A percentile compares a stretch with the other conserved stretches of the same genome.
phyloP scores from a whole-genome alignment of 2,888 invertebrate genomes.

The Electrophaes corylata region DNA sequence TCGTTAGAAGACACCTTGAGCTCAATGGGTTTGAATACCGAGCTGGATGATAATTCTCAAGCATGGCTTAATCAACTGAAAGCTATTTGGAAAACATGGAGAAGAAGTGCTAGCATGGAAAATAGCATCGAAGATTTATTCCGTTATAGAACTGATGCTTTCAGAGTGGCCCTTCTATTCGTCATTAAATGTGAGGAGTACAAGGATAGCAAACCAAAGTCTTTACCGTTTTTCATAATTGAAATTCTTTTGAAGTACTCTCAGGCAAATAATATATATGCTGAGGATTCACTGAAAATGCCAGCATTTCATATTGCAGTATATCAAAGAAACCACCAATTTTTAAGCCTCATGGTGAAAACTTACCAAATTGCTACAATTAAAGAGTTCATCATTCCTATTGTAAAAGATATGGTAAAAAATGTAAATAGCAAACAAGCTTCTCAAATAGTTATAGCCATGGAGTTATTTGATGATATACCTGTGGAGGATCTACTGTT shows the following conservation, averaged over 20 bases:
- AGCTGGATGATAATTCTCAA: constrained; percentile 65
- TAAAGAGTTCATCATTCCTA: constrained; percentile 85
- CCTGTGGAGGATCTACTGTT: constrained; percentile 88
- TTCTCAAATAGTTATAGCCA: constrained; percentile 87
- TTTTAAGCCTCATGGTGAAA: constrained; percentile 86
- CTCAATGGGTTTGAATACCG: constrained; percentile 67
- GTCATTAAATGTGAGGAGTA: constrained; percentile 86
- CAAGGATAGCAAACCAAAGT: constrained; percentile 85
- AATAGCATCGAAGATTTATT: constrained; percentile 77
- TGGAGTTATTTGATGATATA: constrained; percentile 88
- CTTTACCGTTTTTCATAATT: constrained; percentile 85
- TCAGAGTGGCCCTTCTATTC: constrained; percentile 83
- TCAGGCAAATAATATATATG: constrained; percentile 56
- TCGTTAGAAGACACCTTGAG: constrained; percentile 72
- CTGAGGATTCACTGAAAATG: constrained; percentile 85
- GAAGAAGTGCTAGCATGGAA: constrained; percentile 81
- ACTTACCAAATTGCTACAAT: constrained; percentile 86
- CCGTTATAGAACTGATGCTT: constrained; percentile 82
- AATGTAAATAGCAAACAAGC: constrained; percentile 88
- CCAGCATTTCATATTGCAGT: constrained; percentile 89
- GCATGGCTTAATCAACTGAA: constrained; percentile 75
- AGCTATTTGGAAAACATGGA: constrained; percentile 79
- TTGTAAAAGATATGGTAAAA: constrained; percentile 81
- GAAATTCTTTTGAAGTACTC: constrained; percentile 85
- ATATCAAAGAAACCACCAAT: constrained; percentile 86